A percentile compares a stretch with the other conserved stretches of the same genome.
These are phyloP conservation scores for Anguilla megastoma DNA, from an alignment of 2,797 vertebrate genomes.

Conservation along the genomic window DNA sequence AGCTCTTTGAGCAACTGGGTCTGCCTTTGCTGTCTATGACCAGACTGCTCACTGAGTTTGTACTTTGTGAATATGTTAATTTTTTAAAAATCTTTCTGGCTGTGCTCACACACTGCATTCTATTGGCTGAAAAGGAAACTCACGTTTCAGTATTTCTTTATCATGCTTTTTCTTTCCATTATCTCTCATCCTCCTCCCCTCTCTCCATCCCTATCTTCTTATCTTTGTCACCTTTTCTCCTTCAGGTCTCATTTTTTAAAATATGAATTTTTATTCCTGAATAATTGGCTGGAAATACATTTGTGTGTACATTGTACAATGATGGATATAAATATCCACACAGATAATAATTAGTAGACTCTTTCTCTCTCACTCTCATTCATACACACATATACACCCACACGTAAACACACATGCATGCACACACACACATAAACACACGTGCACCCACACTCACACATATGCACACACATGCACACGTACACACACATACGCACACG, in stretches of 20 bases:
- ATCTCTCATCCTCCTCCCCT: background rate
- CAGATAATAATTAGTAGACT: background rate
- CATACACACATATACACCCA: background rate
- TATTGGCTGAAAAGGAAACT: background rate
- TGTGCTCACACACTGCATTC: background rate
- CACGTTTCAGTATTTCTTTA: background rate
- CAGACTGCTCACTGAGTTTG: background rate
- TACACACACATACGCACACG: slow-evolving; percentile 25
- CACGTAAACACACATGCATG: background rate
- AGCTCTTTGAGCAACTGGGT: background rate
- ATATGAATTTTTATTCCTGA: background rate
- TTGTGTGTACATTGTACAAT: background rate
- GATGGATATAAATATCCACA: background rate
- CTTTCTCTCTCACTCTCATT: background rate
- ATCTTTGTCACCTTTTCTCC: background rate
- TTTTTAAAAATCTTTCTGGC: background rate
- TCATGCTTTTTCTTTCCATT: background rate
- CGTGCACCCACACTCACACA: background rate
- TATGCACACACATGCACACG: background rate
- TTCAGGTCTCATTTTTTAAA: background rate
- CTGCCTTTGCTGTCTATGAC: background rate
- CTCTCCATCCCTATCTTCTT: background rate
- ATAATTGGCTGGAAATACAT: background rate
- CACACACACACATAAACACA: background rate
- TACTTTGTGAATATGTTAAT: background rate